Base-by-base conservation (phyloP, 2,797 vertebrate species). In the Clamator glandarius region DNA sequence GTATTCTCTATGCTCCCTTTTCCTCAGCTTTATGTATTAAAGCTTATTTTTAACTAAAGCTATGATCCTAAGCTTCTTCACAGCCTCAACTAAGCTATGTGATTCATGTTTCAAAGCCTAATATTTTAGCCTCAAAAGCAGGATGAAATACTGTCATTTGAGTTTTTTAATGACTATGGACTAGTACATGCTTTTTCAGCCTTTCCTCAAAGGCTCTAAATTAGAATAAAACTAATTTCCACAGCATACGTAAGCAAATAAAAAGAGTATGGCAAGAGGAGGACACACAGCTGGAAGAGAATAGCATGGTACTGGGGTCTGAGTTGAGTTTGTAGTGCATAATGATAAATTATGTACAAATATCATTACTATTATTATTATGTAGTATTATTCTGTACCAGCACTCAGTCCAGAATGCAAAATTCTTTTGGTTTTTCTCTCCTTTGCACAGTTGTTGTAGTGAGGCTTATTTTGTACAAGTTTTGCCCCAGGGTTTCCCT, bases 161-260 rank as follows among this genome's bases (percentile, higher is more conserved):
- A 90, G 84, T 84, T 95, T 97, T 96, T 95, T 95, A 94, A 96
- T 94, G 92, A 93, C 92, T 95, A 36, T 85, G 90, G 89, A 90
- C 93, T 89, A 87, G 91, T 90, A 90, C 66, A 92, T 59, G 80
- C 36, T 70, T 95, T 96, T 95, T 91, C 87, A 96, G 83, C 58
- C 85, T 90, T 96, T 90, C 84, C 93, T 96, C 94, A 95, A 94
- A 95, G 94, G 74, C 55, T 95, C 67, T 74, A 95, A 96, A 96
- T 96, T 95, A 95, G 93, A 95, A 96, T 94, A 93, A 92, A 91
- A 94, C 87, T 94, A 85, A 96, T 94, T 97, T 97, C 89, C 89
- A 90, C 90, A 91, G 90, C 57, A 86, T 48, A 84, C 89, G 82
- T 91, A 96, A 96, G 91, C 90, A 92, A 95, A 93, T 95, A 93